These are phyloP conservation scores for Actenoides lindsayi DNA, from an alignment of 2,113 vertebrate species.

Conservation along the genomic window DNA sequence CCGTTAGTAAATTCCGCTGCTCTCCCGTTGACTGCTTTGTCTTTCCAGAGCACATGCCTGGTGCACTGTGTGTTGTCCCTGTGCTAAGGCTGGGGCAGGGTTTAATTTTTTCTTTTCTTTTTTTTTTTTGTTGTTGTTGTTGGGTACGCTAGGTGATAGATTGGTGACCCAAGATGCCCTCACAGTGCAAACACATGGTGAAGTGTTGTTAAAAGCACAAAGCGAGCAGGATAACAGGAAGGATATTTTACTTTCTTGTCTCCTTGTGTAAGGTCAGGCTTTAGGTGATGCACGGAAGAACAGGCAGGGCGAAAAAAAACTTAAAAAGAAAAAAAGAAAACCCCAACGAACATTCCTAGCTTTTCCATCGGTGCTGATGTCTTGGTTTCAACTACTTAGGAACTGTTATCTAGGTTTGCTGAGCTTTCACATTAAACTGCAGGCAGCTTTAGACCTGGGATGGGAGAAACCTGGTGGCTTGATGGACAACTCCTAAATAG, in stretches of 20 bases:
- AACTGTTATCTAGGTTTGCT: background rate
- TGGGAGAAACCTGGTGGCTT: background rate
- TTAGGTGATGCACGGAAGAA: background rate
- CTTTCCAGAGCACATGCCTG: background rate
- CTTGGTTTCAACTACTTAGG: background rate
- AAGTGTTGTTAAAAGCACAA: slow-evolving; percentile 3
- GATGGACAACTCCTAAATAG: background rate
- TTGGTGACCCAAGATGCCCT: background rate
- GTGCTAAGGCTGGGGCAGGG: background rate
- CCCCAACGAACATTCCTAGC: background rate
- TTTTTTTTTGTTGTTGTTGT: background rate
- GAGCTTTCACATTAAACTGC: background rate
- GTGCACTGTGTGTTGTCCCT: background rate
- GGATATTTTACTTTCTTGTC: background rate
- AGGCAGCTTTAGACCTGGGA: background rate
- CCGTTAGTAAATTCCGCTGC: background rate
- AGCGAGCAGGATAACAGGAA: background rate
- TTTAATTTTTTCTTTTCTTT: background rate
- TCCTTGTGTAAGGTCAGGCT: slow-evolving; percentile 1
- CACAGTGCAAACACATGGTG: background rate
- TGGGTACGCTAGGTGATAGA: background rate
- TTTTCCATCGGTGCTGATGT: background rate
- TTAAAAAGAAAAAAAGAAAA: too few relatives aligned
- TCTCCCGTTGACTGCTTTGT: background rate
- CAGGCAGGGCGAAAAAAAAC: background rate